Evolutionary conservation across 2,797 vertebrate genomes (phyloP).

Genomic region (Neopelma chrysocephalum): DNA sequence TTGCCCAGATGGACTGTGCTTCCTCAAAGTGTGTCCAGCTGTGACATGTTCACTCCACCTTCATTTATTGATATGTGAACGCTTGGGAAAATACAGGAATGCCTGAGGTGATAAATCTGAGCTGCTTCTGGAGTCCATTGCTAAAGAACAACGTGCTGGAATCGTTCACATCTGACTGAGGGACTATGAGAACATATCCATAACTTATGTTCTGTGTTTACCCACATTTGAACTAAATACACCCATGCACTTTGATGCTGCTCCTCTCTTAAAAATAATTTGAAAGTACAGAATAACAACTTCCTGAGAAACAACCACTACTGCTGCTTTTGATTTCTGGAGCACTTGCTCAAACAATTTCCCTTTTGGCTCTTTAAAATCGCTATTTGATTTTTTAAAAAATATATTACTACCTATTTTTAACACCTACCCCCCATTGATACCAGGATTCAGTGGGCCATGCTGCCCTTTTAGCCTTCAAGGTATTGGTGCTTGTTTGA

Average conservation of each 20-base stretch:
- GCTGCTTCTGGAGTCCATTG: background rate
- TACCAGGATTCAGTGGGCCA: background rate
- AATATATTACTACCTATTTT: background rate
- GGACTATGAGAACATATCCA: background rate
- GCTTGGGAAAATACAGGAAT: background rate
- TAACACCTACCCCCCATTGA: background rate
- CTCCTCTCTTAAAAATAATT: background rate
- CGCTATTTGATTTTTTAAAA: background rate
- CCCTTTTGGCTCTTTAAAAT: slow-evolving; percentile 21
- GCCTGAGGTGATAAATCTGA: background rate
- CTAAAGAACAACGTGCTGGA: background rate
- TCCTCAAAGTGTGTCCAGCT: background rate
- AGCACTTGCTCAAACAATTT: background rate
- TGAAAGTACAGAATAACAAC: background rate
- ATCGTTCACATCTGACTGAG: background rate
- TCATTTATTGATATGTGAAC: background rate
- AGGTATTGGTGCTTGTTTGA: background rate
- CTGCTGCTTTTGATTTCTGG: slow-evolving; percentile 31
- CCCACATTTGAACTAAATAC: background rate
- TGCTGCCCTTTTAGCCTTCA: background rate
- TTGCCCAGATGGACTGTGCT: background rate
- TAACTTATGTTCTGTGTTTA: background rate
- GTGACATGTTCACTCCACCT: background rate
- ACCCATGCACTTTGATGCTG: background rate
- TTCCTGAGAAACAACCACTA: background rate